These are phyloP conservation scores for Biston stratarius DNA, from an alignment of 2,888 invertebrate species.

Conservation along the genomic window DNA sequence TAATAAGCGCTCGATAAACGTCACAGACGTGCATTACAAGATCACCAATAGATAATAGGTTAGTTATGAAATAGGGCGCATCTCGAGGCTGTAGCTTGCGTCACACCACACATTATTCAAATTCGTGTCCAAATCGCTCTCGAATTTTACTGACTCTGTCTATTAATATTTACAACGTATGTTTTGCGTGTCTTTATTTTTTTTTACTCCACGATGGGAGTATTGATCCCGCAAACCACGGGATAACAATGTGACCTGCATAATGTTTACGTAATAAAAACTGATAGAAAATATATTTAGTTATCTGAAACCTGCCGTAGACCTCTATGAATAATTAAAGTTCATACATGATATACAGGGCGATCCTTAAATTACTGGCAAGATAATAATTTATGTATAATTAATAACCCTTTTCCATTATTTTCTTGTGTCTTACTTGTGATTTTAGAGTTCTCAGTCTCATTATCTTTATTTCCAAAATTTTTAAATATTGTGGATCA, in stretches of 20 bases:
- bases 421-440: no score
- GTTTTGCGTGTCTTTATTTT: slow-evolving; percentile 56
- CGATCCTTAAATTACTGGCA: not conserved
- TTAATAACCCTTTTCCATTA: no score
- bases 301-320: slow-evolving; percentile 39
- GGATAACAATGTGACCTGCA: slow-evolving; percentile 35
- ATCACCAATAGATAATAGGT: slow-evolving; percentile 17
- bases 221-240: slow-evolving; percentile 40
- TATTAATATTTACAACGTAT: slow-evolving; percentile 68
- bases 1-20: slow-evolving; percentile 8
- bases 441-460: no score
- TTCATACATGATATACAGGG: slow-evolving; percentile 10
- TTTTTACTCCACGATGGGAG: slow-evolving; percentile 41
- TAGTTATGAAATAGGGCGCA: slow-evolving; percentile 74
- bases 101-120: slow-evolving; percentile 77
- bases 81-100: slow-evolving; percentile 78
- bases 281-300: slow-evolving; percentile 15
- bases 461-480: no score
- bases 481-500: no score
- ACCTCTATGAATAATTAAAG: slow-evolving; percentile 34
- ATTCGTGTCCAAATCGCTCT: slow-evolving; percentile 71
- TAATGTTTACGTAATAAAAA: slow-evolving; percentile 35
- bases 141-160: slow-evolving; percentile 64
- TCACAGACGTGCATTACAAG: slow-evolving; percentile 5
- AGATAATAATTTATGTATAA: not conserved